These are phyloP conservation scores for Hypothenemus hampei DNA, from an alignment of 1,140 invertebrate genomes.

Conservation along the genomic window DNA sequence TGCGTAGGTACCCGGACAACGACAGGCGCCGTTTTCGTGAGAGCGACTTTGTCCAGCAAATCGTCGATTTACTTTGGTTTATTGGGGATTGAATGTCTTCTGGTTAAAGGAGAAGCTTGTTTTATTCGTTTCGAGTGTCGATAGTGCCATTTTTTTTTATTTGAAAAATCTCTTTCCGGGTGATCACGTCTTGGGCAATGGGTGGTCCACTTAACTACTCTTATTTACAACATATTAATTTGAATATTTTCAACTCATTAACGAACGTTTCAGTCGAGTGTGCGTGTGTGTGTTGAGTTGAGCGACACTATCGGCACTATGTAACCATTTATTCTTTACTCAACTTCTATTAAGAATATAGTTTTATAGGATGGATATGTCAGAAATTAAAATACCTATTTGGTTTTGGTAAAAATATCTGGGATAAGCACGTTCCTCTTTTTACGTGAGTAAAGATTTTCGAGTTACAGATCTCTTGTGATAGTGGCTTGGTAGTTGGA, in stretches of 20 bases:
- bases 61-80: neutral
- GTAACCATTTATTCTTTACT: neutral
- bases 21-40: neutral
- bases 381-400: no score
- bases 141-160: no score
- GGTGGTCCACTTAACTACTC: slow-evolving; percentile 18
- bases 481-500: slow-evolving; percentile 14
- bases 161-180: no score
- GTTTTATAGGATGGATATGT: no score
- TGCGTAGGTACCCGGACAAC: neutral
- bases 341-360: no score
- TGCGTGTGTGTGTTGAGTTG: no score
- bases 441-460: slow-evolving; percentile 19
- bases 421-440: no score
- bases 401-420: no score
- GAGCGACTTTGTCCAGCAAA: neutral
- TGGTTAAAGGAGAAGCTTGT: no score
- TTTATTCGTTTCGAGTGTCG: no score
- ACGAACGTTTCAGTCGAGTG: slow-evolving; percentile 14
- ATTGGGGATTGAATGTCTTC: neutral
- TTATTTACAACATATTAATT: slow-evolving; percentile 24
- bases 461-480: slow-evolving; percentile 25
- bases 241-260: slow-evolving; percentile 23
- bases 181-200: no score
- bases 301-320: slow-evolving; percentile 1